Evolutionary conservation across 2,888 invertebrate genomes (phyloP).

Genomic region (Elysia crispata): DNA sequence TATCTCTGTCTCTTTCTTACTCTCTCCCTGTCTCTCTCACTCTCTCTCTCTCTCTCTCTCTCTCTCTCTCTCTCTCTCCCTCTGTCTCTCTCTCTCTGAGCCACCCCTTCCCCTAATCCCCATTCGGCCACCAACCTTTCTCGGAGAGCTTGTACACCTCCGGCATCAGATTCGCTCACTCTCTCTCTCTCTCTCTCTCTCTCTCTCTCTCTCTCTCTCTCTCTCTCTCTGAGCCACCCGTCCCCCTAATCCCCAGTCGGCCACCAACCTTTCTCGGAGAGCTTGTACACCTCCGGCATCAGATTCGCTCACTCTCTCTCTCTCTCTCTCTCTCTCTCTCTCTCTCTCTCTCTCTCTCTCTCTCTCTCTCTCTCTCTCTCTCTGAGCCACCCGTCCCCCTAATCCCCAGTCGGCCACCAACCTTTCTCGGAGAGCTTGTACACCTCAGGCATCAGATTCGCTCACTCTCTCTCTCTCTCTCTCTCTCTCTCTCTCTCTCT

Average conservation of each 20-base stretch:
- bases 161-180: not conserved
- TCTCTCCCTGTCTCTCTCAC: not conserved
- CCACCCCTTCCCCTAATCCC: no score
- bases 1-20: no score
- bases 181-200: no score
- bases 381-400: no score
- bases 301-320: no score
- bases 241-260: not conserved
- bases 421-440: not conserved
- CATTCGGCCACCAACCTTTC: not conserved
- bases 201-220: not conserved
- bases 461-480: conserved; percentile 6
- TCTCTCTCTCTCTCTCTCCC: conserved; percentile 14
- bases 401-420: not conserved
- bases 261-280: not conserved
- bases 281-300: not conserved
- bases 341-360: conserved; percentile 9
- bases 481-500: conserved; percentile 15
- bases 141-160: not conserved
- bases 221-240: not conserved
- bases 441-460: not conserved
- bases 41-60: conserved; percentile 1
- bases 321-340: no score
- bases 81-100: not conserved
- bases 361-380: conserved; percentile 1